Percentiles rank a stretch among this genome's conserved stretches.
Conservation (phyloP, 2,797 vertebrate species). For the Macropus fuliginosus region DNA sequence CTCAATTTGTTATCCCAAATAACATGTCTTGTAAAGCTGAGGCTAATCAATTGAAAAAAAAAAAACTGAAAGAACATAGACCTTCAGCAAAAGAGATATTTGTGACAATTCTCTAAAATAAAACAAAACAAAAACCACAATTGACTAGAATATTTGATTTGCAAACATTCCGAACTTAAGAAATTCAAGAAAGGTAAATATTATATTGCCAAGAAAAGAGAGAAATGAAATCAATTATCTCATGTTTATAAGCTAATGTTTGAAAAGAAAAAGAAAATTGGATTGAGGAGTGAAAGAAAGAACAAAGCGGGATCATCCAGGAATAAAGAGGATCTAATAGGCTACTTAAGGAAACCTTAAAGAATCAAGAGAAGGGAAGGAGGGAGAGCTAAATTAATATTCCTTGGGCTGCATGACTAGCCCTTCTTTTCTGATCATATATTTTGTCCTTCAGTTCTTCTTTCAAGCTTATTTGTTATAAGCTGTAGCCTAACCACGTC, state of each 20-base stretch:
- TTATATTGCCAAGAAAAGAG: neutral
- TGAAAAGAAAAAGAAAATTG: neutral
- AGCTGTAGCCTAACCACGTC: neutral
- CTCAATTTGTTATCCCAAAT: neutral
- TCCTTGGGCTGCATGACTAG: neutral
- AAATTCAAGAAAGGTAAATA: neutral
- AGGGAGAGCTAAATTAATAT: too few relatives aligned
- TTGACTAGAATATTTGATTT: neutral
- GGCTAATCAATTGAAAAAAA: neutral
- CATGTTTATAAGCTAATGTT: neutral
- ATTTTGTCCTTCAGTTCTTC: neutral
- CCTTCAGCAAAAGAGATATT: neutral
- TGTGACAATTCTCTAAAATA: neutral
- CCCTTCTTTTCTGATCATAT: neutral
- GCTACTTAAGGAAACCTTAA: neutral
- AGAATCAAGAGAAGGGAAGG: neutral
- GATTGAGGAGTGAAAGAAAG: neutral
- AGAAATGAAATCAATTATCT: neutral
- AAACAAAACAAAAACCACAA: neutral
- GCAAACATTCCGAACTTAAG: neutral
- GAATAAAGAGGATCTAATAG: neutral
- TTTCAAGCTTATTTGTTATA: neutral
- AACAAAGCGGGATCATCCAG: neutral
- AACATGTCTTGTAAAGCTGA: neutral
- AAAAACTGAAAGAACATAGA: neutral